Conservation (phyloP, 2,888 invertebrate species). For the Tricholauxania praeusta region DNA sequence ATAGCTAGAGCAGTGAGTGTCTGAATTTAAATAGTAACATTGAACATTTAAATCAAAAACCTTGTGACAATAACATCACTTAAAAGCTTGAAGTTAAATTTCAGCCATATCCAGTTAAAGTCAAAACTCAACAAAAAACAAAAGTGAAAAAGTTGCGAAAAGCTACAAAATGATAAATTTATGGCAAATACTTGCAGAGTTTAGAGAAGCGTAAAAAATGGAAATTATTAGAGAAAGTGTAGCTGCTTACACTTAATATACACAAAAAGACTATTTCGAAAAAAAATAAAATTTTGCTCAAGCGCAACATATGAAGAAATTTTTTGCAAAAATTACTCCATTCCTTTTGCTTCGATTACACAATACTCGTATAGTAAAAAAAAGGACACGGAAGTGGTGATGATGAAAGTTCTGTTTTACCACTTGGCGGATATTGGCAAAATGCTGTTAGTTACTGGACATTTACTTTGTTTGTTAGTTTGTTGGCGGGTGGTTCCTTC, state of each 20-base stretch:
- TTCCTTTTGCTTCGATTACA: not conserved
- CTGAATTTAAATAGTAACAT: too few species aligned
- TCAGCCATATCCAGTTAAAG: not conserved
- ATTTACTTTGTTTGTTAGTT: conserved; percentile 6
- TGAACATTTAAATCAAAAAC: too few species aligned
- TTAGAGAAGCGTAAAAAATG: conserved; percentile 2
- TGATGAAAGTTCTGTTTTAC: conserved; percentile 12
- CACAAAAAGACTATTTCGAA: not conserved
- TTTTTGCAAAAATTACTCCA: conserved; percentile 4
- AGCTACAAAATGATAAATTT: conserved; percentile 43
- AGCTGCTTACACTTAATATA: not conserved
- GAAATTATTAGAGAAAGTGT: not conserved
- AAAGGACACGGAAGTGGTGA: conserved; percentile 23
- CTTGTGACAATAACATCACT: too few species aligned
- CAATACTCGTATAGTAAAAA: not conserved
- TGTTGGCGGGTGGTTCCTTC: not conserved
- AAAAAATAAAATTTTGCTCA: conserved; percentile 23
- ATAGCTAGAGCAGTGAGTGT: too few species aligned
- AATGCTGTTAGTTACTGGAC: conserved; percentile 27
- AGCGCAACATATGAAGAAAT: conserved; percentile 22
- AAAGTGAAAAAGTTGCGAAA: conserved; percentile 41
- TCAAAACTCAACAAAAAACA: conserved; percentile 23
- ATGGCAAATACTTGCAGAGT: conserved; percentile 40
- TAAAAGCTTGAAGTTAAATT: not conserved
- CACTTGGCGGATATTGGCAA: conserved; percentile 27